A percentile compares a stretch with the other conserved stretches of the same genome.
Conservation (phyloP, 30 jellyfish, hydroid and myxozoan species). For the Euphysa ruthae region DNA sequence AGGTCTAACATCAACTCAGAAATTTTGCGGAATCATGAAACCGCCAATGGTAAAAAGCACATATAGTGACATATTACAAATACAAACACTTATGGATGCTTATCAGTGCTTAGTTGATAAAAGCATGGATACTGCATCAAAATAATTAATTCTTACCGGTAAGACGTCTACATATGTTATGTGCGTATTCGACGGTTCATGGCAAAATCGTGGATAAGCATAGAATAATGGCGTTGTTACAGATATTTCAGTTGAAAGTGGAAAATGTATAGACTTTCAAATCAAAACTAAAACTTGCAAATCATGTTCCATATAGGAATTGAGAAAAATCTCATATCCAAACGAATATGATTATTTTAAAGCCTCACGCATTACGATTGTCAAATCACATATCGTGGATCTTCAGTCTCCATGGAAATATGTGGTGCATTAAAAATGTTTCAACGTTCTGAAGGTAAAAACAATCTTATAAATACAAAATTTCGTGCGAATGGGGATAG, state of each 20-base stretch:
- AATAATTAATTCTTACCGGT: too few relatives aligned
- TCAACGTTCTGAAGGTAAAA: not conserved
- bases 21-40: too few relatives aligned
- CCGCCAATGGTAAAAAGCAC: too few relatives aligned
- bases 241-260: not conserved
- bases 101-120: too few relatives aligned
- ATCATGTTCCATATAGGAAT: not conserved
- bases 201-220: too few relatives aligned
- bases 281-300: not conserved
- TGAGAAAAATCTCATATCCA: not conserved
- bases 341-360: not conserved
- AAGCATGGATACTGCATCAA: too few relatives aligned
- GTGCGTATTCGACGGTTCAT: too few relatives aligned
- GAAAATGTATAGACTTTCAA: slow-evolving; percentile 1
- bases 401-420: not conserved
- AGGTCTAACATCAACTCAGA: too few relatives aligned
- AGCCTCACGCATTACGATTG: not conserved
- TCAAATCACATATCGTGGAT: not conserved
- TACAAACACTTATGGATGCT: too few relatives aligned
- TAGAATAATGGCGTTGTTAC: not conserved
- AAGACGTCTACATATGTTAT: too few relatives aligned
- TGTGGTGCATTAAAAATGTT: not conserved
- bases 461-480: not conserved
- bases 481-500: not conserved
- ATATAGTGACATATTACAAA: too few relatives aligned